Base-by-base conservation (phyloP, 2,113 vertebrate species). In the Thalassoma bifasciatum region DNA sequence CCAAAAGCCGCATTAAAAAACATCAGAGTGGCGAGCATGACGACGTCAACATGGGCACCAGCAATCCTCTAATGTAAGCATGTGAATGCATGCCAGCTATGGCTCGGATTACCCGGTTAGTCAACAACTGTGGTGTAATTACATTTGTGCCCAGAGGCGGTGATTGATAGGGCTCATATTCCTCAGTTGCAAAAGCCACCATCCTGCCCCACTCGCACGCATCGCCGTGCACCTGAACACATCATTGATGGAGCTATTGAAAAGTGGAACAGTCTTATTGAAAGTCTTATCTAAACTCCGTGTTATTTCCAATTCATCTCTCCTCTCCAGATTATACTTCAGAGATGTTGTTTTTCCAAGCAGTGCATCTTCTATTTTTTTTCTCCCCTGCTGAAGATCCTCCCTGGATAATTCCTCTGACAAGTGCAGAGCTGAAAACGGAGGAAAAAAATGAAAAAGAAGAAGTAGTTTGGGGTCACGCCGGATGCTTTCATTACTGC, bases 151-250 rank as follows among this genome's bases (percentile, higher is more conserved):
- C 87, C 30, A 14, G 50, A 82, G 79, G 90, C 61, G 78, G 84
- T 86, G 88, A 92, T 89, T 83, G 90, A 92, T 88, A 80, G 87
- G 76, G 84, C 78, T 90, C 89, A 82, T 82, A 84, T 92, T 88
- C 71, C 88, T 71, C 56, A 59, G 54, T 74, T 46, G 65, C 58
- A 57, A 40, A 50, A 66, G 76, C 66, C 66, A 46, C 75, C 74
- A 57, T 74, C 79, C 71, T 22, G 70, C 23, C 74, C 70, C 42
- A 1, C 69, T 77, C 38, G 64, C 82, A 47, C 52, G 19, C 50
- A 68, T 60, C 53, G 21, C 62, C 9, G 24, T 81, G 46, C n/a
- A 49, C 46, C 46, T 49, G 46, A 49, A 49, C 59, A 24, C 77
- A 22, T 52, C 73, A 56, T 50, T 36, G 67, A 81, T 77, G 38